These are phyloP conservation scores for Oedothorax gibbosus DNA, from an alignment of 1,140 invertebrate genomes.

Conservation along the genomic window DNA sequence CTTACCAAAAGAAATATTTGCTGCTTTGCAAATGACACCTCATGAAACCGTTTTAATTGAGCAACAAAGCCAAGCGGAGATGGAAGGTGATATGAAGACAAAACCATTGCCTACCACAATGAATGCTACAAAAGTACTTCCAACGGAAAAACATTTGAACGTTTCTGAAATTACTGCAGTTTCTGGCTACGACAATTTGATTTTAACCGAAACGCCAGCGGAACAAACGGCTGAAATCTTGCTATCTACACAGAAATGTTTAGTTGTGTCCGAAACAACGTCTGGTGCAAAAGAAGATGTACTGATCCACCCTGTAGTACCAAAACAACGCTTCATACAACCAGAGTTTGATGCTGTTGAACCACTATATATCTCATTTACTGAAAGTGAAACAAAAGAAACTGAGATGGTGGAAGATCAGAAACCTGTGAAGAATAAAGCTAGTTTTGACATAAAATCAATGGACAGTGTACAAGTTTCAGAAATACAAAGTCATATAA, in stretches of 20 bases:
- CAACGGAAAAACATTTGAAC: slow-evolving; percentile 46
- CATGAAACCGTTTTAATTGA: slow-evolving; percentile 61
- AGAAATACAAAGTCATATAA: slow-evolving; percentile 48
- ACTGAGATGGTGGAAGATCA: slow-evolving; percentile 13
- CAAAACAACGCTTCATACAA: slow-evolving; percentile 37
- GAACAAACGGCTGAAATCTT: slow-evolving; percentile 31
- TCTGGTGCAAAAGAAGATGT: slow-evolving; percentile 38
- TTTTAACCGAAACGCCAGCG: slow-evolving; percentile 34
- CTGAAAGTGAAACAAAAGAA: slow-evolving; percentile 52
- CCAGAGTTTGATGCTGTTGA: slow-evolving; percentile 48
- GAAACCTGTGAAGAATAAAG: slow-evolving; percentile 17
- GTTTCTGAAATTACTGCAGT: slow-evolving; percentile 56
- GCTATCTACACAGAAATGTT: slow-evolving; percentile 21
- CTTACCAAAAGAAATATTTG: slow-evolving; percentile 32
- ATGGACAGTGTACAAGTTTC: slow-evolving; percentile 50
- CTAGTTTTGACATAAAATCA: slow-evolving; percentile 22
- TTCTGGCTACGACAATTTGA: slow-evolving; percentile 33
- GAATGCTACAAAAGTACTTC: slow-evolving; percentile 42
- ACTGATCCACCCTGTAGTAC: slow-evolving; percentile 29
- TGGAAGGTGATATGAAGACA: slow-evolving; percentile 45
- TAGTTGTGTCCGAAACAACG: slow-evolving; percentile 56
- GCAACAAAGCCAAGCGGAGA: slow-evolving; percentile 54
- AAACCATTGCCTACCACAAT: slow-evolving; percentile 40
- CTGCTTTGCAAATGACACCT: slow-evolving; percentile 43
- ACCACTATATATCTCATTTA: slow-evolving; percentile 49